Evolutionary conservation across 2,113 vertebrate species (phyloP).

Genomic region (Dipodomys merriami): DNA sequence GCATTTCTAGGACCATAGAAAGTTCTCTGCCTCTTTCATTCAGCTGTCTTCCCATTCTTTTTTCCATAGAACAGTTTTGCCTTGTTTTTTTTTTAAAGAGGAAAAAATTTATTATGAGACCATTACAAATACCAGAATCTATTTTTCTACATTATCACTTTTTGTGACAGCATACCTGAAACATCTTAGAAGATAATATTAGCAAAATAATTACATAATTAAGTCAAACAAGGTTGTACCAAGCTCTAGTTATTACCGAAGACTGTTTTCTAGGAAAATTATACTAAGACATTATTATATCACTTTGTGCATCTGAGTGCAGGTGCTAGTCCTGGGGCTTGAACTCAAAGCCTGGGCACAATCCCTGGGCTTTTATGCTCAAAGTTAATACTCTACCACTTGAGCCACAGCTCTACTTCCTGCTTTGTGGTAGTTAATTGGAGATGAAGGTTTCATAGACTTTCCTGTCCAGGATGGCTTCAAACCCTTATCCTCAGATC

Average conservation of each 20-base stretch:
- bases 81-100: not conserved
- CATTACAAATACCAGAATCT: constrained; percentile 59
- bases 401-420: too few species aligned
- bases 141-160: constrained; percentile 46
- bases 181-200: constrained; percentile 12
- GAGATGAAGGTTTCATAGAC: too few species aligned
- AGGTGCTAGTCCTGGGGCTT: too few species aligned
- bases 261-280: constrained; percentile 36
- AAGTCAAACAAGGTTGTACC: not conserved
- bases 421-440: too few species aligned
- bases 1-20: not conserved
- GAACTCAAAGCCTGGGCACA: too few species aligned
- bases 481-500: too few species aligned
- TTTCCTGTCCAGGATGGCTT: too few species aligned
- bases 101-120: constrained; percentile 59
- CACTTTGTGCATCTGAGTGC: too few species aligned
- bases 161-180: constrained; percentile 42
- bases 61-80: not conserved
- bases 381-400: too few species aligned
- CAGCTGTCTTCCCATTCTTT: not conserved
- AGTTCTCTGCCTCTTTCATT: not conserved
- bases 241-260: constrained; percentile 51
- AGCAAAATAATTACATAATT: not conserved
- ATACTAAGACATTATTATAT: constrained; percentile 28
- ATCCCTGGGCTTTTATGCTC: too few species aligned